phyloP scores from a whole-genome alignment of 2,113 vertebrate genomes.

The Hepsetus odoe region DNA sequence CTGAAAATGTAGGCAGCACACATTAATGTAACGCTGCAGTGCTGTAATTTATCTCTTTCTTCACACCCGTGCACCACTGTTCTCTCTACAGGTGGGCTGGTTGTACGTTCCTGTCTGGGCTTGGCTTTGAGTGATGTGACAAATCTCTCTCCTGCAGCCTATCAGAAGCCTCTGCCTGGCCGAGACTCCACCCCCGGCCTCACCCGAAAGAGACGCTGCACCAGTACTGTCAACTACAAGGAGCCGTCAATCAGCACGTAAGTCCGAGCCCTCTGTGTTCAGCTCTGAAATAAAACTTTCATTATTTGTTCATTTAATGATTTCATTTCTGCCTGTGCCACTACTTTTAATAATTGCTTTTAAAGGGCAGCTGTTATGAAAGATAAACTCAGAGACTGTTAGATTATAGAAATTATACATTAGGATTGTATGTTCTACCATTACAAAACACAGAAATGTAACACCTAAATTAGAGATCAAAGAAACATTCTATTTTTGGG shows the following conservation, averaged over 20 bases:
- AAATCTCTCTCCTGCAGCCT: constrained; percentile 76
- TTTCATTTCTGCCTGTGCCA: too few relatives aligned
- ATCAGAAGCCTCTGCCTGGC: constrained; percentile 63
- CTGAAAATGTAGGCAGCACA: too few relatives aligned
- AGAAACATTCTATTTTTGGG: too few relatives aligned
- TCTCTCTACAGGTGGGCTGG: constrained; percentile 70
- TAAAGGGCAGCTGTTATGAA: too few relatives aligned
- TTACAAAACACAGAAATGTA: too few relatives aligned
- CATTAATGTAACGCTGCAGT: neutral
- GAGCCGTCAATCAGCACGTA: constrained; percentile 83
- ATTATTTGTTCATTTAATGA: too few relatives aligned
- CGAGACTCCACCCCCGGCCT: constrained; percentile 50
- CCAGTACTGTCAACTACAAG: constrained; percentile 81
- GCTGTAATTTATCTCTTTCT: neutral
- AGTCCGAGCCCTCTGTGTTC: constrained; percentile 45
- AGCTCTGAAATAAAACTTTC: too few relatives aligned
- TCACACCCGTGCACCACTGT: constrained; percentile 44
- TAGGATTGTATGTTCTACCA: too few relatives aligned
- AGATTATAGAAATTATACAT: too few relatives aligned
- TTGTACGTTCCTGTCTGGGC: constrained; percentile 66
- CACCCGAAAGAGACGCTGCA: constrained; percentile 78
- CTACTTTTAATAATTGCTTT: too few relatives aligned
- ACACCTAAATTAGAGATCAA: too few relatives aligned
- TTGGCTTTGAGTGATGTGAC: constrained; percentile 86
- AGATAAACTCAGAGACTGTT: too few relatives aligned